phyloP scores from a whole-genome alignment of 2,797 vertebrate species.

The Acipenser transmontanus region DNA sequence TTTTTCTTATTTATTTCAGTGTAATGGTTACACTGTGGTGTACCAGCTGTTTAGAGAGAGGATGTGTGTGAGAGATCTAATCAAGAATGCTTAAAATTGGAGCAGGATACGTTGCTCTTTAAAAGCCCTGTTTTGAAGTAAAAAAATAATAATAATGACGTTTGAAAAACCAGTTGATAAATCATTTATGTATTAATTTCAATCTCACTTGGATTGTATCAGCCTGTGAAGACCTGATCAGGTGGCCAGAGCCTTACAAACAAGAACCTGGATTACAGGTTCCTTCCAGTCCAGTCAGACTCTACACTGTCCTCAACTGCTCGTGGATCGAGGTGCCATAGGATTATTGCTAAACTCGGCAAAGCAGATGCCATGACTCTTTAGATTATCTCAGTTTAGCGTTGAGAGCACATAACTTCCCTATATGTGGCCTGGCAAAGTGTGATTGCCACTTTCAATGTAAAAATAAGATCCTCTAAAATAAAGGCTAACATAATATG shows the following conservation, averaged over 20 bases:
- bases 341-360: constrained; percentile 51
- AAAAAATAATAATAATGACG: too few relatives aligned
- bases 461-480: too few relatives aligned
- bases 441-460: not conserved
- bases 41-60: too few relatives aligned
- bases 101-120: too few relatives aligned
- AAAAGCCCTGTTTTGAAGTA: too few relatives aligned
- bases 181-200: not conserved
- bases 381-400: constrained; percentile 44
- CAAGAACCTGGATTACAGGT: not conserved
- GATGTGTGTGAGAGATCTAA: too few relatives aligned
- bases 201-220: too few relatives aligned
- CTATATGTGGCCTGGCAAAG: not conserved
- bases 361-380: constrained; percentile 40
- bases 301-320: constrained; percentile 18
- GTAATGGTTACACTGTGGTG: too few relatives aligned
- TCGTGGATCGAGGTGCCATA: constrained; percentile 33
- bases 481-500: too few relatives aligned
- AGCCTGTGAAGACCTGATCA: too few relatives aligned
- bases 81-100: too few relatives aligned
- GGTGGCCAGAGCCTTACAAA: not conserved
- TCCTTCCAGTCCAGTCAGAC: constrained; percentile 3
- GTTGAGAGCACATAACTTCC: constrained; percentile 30
- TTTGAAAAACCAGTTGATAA: not conserved
- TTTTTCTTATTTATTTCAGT: too few relatives aligned